Conservation (phyloP, 2,797 vertebrate genomes). For the Cirrhinus molitorella region DNA sequence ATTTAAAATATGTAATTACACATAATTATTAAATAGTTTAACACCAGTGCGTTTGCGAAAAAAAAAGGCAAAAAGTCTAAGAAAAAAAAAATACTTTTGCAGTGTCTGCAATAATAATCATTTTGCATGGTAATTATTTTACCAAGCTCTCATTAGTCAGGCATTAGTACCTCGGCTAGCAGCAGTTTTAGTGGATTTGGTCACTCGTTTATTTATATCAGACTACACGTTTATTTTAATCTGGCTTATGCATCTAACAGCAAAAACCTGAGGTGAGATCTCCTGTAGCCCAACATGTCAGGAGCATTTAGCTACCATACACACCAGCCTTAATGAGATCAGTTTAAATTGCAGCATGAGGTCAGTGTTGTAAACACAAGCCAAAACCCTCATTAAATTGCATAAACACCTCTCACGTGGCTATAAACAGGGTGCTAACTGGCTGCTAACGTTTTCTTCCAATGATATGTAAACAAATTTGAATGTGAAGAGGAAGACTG, state of each 20-base stretch:
- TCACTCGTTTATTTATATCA: constrained; percentile 41
- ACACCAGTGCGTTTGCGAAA: not conserved
- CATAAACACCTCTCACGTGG: constrained; percentile 19
- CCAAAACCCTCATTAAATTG: constrained; percentile 27
- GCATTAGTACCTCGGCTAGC: constrained; percentile 1
- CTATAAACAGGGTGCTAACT: constrained; percentile 24
- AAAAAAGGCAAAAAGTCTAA: not conserved
- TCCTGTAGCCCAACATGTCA: constrained; percentile 9
- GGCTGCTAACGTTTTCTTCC: not conserved
- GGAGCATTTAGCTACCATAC: not conserved
- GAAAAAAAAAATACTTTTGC: not conserved
- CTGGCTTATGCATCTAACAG: not conserved
- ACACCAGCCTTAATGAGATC: constrained; percentile 34
- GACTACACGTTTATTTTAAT: constrained; percentile 36
- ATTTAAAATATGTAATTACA: too few species aligned
- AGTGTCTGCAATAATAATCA: not conserved
- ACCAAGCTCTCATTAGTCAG: constrained; percentile 3
- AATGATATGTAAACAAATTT: not conserved
- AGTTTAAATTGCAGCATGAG: constrained; percentile 7
- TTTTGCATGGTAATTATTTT: constrained; percentile 8
- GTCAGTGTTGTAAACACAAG: not conserved
- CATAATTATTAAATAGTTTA: not conserved
- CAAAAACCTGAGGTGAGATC: constrained; percentile 1
- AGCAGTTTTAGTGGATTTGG: constrained; percentile 40
- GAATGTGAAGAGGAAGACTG: not conserved